Percentiles rank a stretch among this genome's conserved stretches.
These are phyloP conservation scores for Chaetodon trifasciatus DNA, from an alignment of 2,797 vertebrate genomes.

Conservation along the genomic window DNA sequence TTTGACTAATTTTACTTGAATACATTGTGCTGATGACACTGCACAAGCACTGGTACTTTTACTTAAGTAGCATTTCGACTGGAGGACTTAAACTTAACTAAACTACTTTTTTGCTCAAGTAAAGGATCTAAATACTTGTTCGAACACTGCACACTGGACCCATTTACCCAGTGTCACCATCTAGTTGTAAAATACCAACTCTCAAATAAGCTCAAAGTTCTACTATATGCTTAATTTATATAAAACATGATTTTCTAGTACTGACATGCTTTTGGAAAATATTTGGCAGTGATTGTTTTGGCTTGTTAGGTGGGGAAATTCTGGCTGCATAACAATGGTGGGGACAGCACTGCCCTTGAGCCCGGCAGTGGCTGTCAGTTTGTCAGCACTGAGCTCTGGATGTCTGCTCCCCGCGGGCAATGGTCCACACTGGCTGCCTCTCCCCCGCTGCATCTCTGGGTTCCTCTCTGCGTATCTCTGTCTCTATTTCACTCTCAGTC, in stretches of 20 bases:
- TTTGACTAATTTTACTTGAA: neutral
- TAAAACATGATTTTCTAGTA: neutral
- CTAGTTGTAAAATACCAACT: neutral
- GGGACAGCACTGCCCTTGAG: conserved; percentile 30
- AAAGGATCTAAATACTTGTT: neutral
- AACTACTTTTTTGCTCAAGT: neutral
- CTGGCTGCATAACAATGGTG: conserved; percentile 49
- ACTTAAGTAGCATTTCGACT: neutral
- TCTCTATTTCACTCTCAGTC: conserved; percentile 33
- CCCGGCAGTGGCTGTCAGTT: conserved; percentile 51
- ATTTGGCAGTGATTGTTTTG: conserved; percentile 24
- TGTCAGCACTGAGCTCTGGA: conserved; percentile 57
- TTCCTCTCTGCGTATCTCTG: conserved; percentile 16
- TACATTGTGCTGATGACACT: neutral
- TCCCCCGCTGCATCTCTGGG: conserved; percentile 30
- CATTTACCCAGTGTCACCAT: neutral
- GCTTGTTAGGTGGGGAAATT: conserved; percentile 33
- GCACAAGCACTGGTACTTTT: neutral
- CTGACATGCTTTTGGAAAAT: neutral
- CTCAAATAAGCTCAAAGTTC: neutral
- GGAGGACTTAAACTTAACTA: neutral
- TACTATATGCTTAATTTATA: neutral
- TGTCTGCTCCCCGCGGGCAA: conserved; percentile 45
- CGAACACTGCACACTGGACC: neutral
- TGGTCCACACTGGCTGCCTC: conserved; percentile 40